These are phyloP conservation scores for Poeciliopsis infans DNA, from an alignment of 2,797 vertebrate genomes.

Conservation along the genomic window DNA sequence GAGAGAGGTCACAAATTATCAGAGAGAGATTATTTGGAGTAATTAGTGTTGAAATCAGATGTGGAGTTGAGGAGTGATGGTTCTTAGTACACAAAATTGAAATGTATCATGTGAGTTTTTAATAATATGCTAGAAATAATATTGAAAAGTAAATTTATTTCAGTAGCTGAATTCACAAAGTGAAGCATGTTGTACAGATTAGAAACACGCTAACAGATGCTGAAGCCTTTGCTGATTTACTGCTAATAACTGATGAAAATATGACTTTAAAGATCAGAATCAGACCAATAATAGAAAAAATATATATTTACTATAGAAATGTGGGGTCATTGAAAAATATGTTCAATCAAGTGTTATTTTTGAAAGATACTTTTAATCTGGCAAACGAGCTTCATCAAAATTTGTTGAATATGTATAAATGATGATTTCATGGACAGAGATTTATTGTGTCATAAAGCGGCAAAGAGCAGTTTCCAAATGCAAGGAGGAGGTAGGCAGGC, in stretches of 20 bases:
- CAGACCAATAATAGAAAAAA: not conserved
- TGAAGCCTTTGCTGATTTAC: not conserved
- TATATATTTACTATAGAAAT: not conserved
- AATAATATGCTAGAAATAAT: not conserved
- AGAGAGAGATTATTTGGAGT: constrained; percentile 5
- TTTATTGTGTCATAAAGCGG: not conserved
- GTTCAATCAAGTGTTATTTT: not conserved
- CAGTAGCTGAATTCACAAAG: not conserved
- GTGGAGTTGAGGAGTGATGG: constrained; percentile 16
- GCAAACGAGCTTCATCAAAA: not conserved
- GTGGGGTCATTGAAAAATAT: not conserved
- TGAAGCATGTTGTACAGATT: too few relatives aligned
- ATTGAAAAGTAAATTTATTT: not conserved
- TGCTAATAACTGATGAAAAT: not conserved
- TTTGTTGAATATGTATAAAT: not conserved
- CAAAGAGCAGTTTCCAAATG: not conserved
- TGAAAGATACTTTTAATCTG: not conserved
- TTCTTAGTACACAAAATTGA: constrained; percentile 12
- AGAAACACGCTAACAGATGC: not conserved
- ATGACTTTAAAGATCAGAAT: not conserved
- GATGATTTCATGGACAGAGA: not conserved
- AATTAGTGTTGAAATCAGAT: constrained; percentile 25
- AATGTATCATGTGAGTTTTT: constrained; percentile 9
- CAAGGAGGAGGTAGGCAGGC: not conserved
- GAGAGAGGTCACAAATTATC: constrained; percentile 41